These are phyloP conservation scores for Aplochiton taeniatus DNA, from an alignment of 2,797 vertebrate genomes.

Conservation along the genomic window DNA sequence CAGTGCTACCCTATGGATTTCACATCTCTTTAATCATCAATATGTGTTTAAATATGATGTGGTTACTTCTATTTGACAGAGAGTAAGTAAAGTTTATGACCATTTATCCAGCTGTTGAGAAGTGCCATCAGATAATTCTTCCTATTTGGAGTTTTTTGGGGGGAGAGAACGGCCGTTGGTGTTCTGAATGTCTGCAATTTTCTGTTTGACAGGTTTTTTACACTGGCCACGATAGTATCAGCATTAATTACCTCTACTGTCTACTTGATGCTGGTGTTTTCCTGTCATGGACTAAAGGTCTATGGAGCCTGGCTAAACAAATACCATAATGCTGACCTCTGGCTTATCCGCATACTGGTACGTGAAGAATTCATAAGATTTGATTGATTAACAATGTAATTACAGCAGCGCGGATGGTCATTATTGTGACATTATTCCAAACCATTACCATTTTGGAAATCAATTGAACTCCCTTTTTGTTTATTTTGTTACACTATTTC, in stretches of 20 bases:
- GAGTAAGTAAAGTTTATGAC: constrained; percentile 57
- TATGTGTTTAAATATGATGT: constrained; percentile 55
- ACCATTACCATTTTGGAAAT: background rate
- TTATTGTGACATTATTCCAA: background rate
- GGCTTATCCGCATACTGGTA: constrained; percentile 81
- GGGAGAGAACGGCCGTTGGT: background rate
- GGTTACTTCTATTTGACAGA: constrained; percentile 66
- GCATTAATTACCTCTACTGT: constrained; percentile 62
- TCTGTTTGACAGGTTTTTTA: constrained; percentile 65
- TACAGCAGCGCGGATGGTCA: too few species aligned
- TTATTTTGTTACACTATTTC: background rate
- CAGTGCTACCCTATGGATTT: constrained; percentile 68
- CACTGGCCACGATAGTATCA: constrained; percentile 69
- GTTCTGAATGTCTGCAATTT: constrained; percentile 52
- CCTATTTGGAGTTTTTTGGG: background rate
- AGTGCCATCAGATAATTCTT: too few species aligned
- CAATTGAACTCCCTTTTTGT: constrained; percentile 10
- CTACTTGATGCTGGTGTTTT: constrained; percentile 67
- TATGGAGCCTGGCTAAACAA: constrained; percentile 72
- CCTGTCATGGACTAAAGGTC: constrained; percentile 64
- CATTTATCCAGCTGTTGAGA: background rate
- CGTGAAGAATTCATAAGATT: constrained; percentile 2
- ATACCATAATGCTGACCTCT: constrained; percentile 71
- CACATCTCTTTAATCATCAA: constrained; percentile 56
- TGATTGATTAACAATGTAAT: too few species aligned